Base-by-base conservation (phyloP, 1,140 invertebrate genomes). In the Scaptomyza graminum region DNA sequence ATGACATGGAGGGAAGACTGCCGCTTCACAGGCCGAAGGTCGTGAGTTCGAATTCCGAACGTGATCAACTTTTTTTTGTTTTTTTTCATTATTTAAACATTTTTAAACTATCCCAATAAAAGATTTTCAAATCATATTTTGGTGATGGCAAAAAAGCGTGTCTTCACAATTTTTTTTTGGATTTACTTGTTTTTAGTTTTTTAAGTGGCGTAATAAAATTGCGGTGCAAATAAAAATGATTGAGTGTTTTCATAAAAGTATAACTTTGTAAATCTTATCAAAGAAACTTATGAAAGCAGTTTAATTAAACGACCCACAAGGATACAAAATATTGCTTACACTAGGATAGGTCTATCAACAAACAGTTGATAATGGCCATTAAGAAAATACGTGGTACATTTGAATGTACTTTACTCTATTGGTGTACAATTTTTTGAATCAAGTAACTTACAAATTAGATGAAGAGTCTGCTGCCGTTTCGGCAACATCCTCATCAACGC, bases 401-500 rank as follows among this genome's bases (percentile, higher is more conserved):
- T 22, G 9, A 22, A 22, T 55, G 5, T 16, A 39, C 34, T 9
- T 11, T 15, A 1, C 18, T 16, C 16, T 37, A 18, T 28, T 15
- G 3, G 37, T n/a, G 12, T 41, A 39, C 41, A 54, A 59, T 49
- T 60, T 66, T 55, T 65, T 9, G 5, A 13, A n/a, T 16, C 13
- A 39, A 22, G 28, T 37, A 12, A 37, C 39, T 79, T 34, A 90
- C 34, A 91, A 71, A 73, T 90, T 91, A 15, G 90, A 91, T 13
- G 90, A 91, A 3, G 90, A 91, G 62, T 91, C 90, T 9, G 84
- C 84, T 3, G 90, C 87, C 2, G 90, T 88, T 73, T 91, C 90
- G 49, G 87, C 79, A 22, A 89, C 83, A 56, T 76, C 82, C 49
- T 76, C 79, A 31, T 39, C 43, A 37, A 25, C 61, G n/a, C n/a